phyloP scores from a whole-genome alignment of 2,797 vertebrate genomes.

The Allobates femoralis region DNA sequence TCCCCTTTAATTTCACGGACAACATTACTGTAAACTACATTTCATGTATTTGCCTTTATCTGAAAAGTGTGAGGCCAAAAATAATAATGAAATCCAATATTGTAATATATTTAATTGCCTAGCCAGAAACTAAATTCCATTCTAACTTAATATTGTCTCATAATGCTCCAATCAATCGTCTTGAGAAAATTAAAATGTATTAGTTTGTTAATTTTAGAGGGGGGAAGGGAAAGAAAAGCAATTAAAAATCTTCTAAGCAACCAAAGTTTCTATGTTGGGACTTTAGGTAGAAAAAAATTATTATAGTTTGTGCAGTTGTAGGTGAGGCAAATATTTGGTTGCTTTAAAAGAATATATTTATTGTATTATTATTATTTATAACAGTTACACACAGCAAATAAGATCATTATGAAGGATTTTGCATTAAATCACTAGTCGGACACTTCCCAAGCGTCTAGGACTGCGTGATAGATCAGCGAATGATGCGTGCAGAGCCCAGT shows the following conservation, averaged over 20 bases:
- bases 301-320: neutral
- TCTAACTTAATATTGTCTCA: slow-evolving; percentile 17
- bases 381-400: too few species aligned
- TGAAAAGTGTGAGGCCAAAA: neutral
- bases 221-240: neutral
- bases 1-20: neutral
- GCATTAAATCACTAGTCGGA: too few species aligned
- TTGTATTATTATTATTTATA: too few species aligned
- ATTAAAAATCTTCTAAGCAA: neutral
- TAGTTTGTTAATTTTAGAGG: neutral
- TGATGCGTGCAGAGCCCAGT: too few species aligned
- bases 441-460: too few species aligned
- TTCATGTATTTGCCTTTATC: neutral
- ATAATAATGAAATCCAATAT: slow-evolving; percentile 12
- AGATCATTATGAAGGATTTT: too few species aligned
- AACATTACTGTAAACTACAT: neutral
- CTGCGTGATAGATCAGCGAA: too few species aligned
- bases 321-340: neutral
- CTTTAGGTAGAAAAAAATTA: too few species aligned
- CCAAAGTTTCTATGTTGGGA: neutral
- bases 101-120: slow-evolving; percentile 29
- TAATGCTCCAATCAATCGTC: slow-evolving; percentile 4
- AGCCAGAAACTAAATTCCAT: slow-evolving; percentile 12
- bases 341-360: neutral
- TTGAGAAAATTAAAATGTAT: neutral